These are phyloP conservation scores for Burhinus bistriatus DNA, from an alignment of 2,113 vertebrate genomes.

Conservation along the genomic window DNA sequence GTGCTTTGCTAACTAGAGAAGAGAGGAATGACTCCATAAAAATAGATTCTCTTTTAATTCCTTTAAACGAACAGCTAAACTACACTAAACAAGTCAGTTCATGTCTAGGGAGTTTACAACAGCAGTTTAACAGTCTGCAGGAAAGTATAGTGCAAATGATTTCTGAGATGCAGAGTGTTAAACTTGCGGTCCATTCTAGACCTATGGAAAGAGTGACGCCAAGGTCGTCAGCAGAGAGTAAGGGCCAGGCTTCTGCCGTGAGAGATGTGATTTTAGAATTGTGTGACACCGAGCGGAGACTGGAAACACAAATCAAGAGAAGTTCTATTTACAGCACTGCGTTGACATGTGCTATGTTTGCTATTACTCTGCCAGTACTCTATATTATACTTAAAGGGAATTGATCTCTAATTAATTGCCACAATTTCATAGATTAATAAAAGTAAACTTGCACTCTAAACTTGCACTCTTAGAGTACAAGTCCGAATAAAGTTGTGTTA, in stretches of 20 bases:
- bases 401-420: constrained; percentile 35
- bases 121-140: constrained; percentile 74
- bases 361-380: constrained; percentile 81
- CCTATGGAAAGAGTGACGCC: constrained; percentile 9
- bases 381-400: constrained; percentile 85
- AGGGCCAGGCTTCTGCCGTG: constrained; percentile 50
- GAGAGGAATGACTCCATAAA: constrained; percentile 32
- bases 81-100: constrained; percentile 75
- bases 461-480: neutral
- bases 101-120: constrained; percentile 71
- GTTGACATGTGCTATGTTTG: constrained; percentile 78
- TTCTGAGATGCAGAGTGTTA: constrained; percentile 70
- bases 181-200: constrained; percentile 46
- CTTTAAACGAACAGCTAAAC: constrained; percentile 77
- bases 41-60: constrained; percentile 67
- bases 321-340: constrained; percentile 81
- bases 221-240: constrained; percentile 24
- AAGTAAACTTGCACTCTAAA: neutral
- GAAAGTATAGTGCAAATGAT: constrained; percentile 63
- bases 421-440: constrained; percentile 5
- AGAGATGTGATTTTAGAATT: constrained; percentile 75
- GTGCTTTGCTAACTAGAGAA: neutral
- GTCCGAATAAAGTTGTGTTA: neutral
- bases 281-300: constrained; percentile 77
- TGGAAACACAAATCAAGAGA: constrained; percentile 81